Evolutionary conservation across 2,888 invertebrate genomes (phyloP), one percentile per base, ranked within the genome.

Genomic region (Salpingus planirostris): DNA sequence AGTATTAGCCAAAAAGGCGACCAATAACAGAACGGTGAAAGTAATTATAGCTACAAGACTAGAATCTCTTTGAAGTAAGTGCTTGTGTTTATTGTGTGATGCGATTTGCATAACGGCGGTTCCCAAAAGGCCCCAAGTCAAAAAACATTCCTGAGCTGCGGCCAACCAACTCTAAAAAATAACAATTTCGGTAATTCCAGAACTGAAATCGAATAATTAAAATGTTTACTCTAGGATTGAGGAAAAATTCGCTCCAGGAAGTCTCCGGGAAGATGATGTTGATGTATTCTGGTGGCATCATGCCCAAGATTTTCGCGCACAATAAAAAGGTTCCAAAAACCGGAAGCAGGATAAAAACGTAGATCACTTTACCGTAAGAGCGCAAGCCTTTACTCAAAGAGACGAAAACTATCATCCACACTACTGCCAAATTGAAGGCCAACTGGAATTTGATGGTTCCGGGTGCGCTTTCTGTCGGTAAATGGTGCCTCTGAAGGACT

Each of bases 371-470:
- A 36, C 87, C 86, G 50, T 86, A 86, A 1, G 85, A 85, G 48
- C 84, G 74, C 23, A 90, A 65, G 36, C 91, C 90, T 74, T 88
- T 89, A 61, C 89, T 88, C 12, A 91, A 71, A 24, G 85, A 79
- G 12, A 91, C 77, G 56, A 91, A 91, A 3, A 90, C 81, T 27
- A 87, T 80, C 74, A 87, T 80, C 91, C 91, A 92, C 12, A 90
- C 80, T 3, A 91, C 82, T 1, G 87, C 87, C 59, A 91, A 68
- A 62, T 90, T 89, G 65, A 91, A 89, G 2, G 89, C 87, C 42
- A 89, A 77, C 70, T 91, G 87, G 64, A 90, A 89, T 62, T 84
- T 84, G 36, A 86, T 74, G 28, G 71, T 74, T 13, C 80, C 79
- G 32, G 74, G 73, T 6, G 62, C 55, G 28, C 46, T 55, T 6